Conservation (phyloP, 2,888 invertebrate species). For the Creontiades dilutus region DNA sequence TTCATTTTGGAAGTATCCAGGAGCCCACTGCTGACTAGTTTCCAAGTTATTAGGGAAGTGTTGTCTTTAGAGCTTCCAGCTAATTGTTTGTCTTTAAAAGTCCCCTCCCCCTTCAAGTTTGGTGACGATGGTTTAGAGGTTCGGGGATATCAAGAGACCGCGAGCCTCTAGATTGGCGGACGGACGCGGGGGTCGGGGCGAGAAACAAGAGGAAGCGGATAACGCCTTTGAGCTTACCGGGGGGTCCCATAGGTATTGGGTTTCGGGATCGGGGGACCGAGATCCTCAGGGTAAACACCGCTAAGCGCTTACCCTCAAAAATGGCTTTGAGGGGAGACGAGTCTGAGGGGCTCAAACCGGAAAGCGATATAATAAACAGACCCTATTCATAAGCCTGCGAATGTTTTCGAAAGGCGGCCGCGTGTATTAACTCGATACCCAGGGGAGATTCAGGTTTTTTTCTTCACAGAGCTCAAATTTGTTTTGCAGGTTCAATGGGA, state of each 20-base stretch:
- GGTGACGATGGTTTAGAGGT: slow-evolving; percentile 45
- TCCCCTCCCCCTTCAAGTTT: slow-evolving; percentile 14
- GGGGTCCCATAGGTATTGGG: slow-evolving; percentile 56
- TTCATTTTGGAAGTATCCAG: background rate
- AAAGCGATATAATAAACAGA: slow-evolving; percentile 59
- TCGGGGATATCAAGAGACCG: slow-evolving; percentile 53
- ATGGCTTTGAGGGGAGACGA: slow-evolving; percentile 17
- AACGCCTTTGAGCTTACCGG: slow-evolving; percentile 44
- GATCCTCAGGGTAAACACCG: slow-evolving; percentile 57
- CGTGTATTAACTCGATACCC: background rate
- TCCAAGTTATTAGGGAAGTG: slow-evolving; percentile 11
- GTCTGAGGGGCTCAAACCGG: slow-evolving; percentile 12
- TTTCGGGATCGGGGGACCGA: slow-evolving; percentile 31
- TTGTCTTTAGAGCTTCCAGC: slow-evolving; percentile 49
- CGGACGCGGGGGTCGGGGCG: background rate
- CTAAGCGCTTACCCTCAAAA: slow-evolving; percentile 45
- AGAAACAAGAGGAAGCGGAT: slow-evolving; percentile 30
- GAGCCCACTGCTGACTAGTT: background rate
- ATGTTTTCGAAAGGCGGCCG: background rate
- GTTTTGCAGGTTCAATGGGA: too few relatives aligned
- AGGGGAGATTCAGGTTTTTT: too few relatives aligned
- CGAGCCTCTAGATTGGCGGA: slow-evolving; percentile 30
- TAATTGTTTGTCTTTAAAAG: slow-evolving; percentile 52
- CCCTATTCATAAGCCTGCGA: slow-evolving; percentile 15
- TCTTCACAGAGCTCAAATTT: too few relatives aligned